Percentiles rank a stretch among this genome's conserved stretches.
Conservation (phyloP, 2,888 invertebrate species). For the Eupithecia insigniata region DNA sequence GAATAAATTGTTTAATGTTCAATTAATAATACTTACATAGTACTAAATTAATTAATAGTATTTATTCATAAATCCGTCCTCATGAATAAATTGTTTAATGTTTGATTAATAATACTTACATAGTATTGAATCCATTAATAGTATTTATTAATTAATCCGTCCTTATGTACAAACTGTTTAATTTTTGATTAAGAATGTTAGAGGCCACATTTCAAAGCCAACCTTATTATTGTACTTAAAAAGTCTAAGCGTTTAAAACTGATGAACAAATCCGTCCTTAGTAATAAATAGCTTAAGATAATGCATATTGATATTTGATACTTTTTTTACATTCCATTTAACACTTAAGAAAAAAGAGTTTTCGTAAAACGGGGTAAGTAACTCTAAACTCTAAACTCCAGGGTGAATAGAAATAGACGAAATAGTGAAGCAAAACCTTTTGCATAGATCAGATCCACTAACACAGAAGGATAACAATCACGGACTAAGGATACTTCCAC, state of each 20-base stretch:
- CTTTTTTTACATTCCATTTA: not conserved
- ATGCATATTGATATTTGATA: not conserved
- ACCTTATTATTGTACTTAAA: not conserved
- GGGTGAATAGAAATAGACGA: no score
- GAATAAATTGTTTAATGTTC: not conserved
- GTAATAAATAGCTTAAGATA: not conserved
- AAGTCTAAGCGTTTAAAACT: not conserved
- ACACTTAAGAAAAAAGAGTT: not conserved
- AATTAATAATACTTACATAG: no score
- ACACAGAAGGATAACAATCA: no score
- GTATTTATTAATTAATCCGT: slow-evolving; percentile 7
- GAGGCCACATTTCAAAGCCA: not conserved
- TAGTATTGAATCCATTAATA: not conserved
- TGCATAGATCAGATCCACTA: no score
- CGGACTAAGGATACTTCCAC: no score
- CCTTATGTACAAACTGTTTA: slow-evolving; percentile 20
- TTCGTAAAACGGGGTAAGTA: no score
- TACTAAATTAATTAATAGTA: not conserved
- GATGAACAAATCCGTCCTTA: not conserved
- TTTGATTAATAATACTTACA: not conserved
- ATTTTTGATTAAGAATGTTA: not conserved
- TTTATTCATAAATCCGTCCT: slow-evolving; percentile 15
- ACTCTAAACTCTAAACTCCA: no score
- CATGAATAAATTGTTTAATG: slow-evolving; percentile 19
- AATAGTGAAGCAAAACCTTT: no score